Base-by-base conservation (phyloP, 2,888 invertebrate species). In the Beris morrisii region DNA sequence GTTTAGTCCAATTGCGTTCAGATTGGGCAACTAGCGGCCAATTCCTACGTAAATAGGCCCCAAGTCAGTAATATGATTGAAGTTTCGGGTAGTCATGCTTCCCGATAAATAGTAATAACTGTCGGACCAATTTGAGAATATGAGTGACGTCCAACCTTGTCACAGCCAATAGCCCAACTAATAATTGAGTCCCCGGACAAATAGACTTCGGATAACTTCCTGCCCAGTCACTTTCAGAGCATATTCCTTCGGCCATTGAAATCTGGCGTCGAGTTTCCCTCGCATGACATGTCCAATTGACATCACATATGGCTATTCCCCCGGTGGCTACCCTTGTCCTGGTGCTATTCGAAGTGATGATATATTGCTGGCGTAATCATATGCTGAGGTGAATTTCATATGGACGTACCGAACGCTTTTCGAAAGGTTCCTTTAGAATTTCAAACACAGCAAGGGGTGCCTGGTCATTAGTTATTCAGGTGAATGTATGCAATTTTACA, bases 61-160 rank as follows among this genome's bases (percentile, higher is more conserved):
- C 5, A 38, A 38, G 7, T 38, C 38, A 9, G 38, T 9, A 38
- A 38, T 22, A 22, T 38, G 38, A 38, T 38, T 38, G 38, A 38
- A 38, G 38, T 38, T 38, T 38, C 38, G 38, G 38, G 38, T 38
- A 38, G 9, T 38, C 38, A 38, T 38, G 5, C 38, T 38, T 38
- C 38, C 48, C 31, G 32, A 59, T 59, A 59, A 59, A 48, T 59
- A 48, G 48, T 50, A 59, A 59, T 59, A 31, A 22, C 48, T 59
- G 50, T 59, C 59, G 32, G 31, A 48, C 15, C 48, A 32, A 59
- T 50, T 59, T 46, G 48, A 59, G 31, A 48, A 48, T 50, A 13
- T 59, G 31, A 59, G 38, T 59, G 59, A 59, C 59, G 48, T 50
- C 7, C 4, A 50, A 32, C 32, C 38, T 32, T 48, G 31, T 48